These are phyloP conservation scores for Microtus oregoni DNA, from an alignment of 2,113 vertebrate species.

Conservation along the genomic window DNA sequence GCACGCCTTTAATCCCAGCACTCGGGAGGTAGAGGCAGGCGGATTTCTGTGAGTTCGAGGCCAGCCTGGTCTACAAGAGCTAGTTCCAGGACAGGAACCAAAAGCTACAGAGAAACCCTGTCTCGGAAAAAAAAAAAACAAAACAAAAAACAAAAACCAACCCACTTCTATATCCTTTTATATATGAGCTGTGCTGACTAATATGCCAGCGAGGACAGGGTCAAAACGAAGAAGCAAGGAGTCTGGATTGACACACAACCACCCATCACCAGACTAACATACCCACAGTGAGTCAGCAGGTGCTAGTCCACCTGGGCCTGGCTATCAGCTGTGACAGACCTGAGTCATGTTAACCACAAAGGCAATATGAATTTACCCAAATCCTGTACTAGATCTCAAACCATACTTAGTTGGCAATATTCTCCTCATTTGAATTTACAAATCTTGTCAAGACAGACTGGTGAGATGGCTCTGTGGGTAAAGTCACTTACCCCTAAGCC, in stretches of 20 bases:
- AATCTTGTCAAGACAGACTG: neutral
- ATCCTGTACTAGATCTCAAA: constrained; percentile 31
- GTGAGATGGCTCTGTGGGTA: neutral
- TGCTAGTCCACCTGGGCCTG: constrained; percentile 1
- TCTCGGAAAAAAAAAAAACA: too few species aligned
- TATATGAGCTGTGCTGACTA: constrained; percentile 36
- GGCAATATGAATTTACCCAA: neutral
- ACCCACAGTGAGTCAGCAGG: neutral
- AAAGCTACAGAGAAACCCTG: too few species aligned
- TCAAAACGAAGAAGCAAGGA: constrained; percentile 41
- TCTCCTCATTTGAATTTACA: constrained; percentile 43
- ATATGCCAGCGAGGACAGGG: neutral
- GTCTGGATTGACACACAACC: neutral
- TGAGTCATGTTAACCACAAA: constrained; percentile 45
- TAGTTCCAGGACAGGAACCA: too few species aligned
- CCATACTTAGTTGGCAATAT: constrained; percentile 32
- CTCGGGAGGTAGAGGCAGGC: too few species aligned
- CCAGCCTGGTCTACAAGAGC: too few species aligned
- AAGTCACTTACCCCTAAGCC: neutral
- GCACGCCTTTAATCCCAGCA: too few species aligned
- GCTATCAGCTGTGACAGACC: neutral
- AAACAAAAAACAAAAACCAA: neutral
- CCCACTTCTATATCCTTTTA: neutral
- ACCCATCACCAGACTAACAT: neutral
- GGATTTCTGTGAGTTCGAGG: too few species aligned